Evolutionary conservation across 2,797 vertebrate species (phyloP), one percentile per base, ranked within the genome.

Genomic region (Ispidina picta): DNA sequence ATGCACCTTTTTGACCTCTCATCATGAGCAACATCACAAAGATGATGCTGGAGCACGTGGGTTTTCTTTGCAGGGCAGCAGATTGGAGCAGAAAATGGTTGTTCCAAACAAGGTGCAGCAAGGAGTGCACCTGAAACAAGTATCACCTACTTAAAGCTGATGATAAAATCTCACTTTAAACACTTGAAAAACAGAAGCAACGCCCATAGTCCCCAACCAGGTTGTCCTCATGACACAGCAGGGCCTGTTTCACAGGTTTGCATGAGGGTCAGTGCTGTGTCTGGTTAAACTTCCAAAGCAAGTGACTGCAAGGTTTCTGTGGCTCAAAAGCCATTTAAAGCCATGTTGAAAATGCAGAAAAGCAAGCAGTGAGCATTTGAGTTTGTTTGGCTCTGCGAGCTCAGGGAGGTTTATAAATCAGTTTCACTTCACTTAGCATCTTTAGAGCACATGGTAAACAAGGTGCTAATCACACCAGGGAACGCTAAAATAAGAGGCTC

Each of bases 381-480:
- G 8, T 85, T 92, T 87, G 88, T 92, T 89, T 82, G 59, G 62
- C 65, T 80, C 72, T 77, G 0, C 55, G 66, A 75, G 75, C n/a
- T 87, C 62, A 66, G 70, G 62, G 58, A 94, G 54, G 22, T 83
- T 89, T 87, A 59, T 78, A 85, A 90, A 87, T 55, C 69, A 25
- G 55, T 85, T 93, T 92, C 59, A 72, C 63, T 71, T 92, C 86
- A 84, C 92, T 93, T 92, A 92, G 37, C 69, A 65, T 68, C 58
- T 81, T 93, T 76, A 88, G 83, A 82, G n/a, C 4, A 2, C n/a
- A 44, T 33, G 59, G 76, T 82, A 87, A 93, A 83, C 89, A 90
- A 69, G n/a, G 29, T 52, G 83, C 49, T 82, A 86, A 90, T 92
- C 62, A 25, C 58, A 48, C 59, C 75, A 43, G 19, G 5, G 58